Conservation (phyloP, 2,113 vertebrate species). For the Colossoma macropomum region DNA sequence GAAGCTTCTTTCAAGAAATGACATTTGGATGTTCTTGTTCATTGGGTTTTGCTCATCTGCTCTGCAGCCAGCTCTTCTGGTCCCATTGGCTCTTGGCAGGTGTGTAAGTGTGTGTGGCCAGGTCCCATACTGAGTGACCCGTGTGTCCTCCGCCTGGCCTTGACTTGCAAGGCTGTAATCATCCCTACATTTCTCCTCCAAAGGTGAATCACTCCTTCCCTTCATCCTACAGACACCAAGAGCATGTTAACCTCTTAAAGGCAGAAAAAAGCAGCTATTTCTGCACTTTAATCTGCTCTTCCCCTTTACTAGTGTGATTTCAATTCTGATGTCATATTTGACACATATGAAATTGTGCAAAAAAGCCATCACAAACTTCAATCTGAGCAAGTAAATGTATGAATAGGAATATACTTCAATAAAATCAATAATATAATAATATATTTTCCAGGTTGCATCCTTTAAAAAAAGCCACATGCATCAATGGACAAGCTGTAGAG, state of each 20-base stretch:
- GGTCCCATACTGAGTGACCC: slow-evolving; percentile 70
- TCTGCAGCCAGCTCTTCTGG: slow-evolving; percentile 50
- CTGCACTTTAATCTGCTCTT: background rate
- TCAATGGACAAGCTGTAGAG: too few relatives aligned
- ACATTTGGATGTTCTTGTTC: slow-evolving; percentile 16
- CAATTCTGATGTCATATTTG: too few relatives aligned
- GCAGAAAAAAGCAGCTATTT: background rate
- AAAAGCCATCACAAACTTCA: background rate
- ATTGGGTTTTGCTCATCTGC: slow-evolving; percentile 13
- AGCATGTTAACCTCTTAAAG: background rate
- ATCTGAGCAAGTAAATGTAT: background rate
- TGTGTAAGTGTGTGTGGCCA: slow-evolving; percentile 51
- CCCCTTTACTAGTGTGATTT: background rate
- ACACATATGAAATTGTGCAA: too few relatives aligned
- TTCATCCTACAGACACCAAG: background rate
- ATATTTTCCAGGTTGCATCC: too few relatives aligned
- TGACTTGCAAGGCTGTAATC: slow-evolving; percentile 66
- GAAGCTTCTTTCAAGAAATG: slow-evolving; percentile 18
- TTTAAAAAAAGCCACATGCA: too few relatives aligned
- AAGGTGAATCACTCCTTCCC: slow-evolving; percentile 1
- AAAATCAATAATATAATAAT: too few relatives aligned
- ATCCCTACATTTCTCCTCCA: slow-evolving; percentile 64
- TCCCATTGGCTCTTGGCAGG: slow-evolving; percentile 68
- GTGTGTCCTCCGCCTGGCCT: slow-evolving; percentile 67
- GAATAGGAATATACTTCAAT: background rate